Conservation (phyloP, 2,888 invertebrate species). For the Tortricodes alternella region DNA sequence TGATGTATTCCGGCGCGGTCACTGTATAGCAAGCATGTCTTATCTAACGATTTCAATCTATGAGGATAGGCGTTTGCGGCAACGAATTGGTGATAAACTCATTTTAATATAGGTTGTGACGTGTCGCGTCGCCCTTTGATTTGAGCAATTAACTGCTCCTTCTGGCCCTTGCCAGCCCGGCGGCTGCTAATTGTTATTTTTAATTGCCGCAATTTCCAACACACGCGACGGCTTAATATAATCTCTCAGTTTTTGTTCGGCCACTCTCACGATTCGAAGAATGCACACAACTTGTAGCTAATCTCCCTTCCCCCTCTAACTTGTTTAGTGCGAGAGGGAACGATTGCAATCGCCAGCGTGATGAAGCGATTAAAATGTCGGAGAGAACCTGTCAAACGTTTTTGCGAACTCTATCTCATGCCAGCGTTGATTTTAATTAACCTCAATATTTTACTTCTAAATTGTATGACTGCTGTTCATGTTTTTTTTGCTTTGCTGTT, state of each 20-base stretch:
- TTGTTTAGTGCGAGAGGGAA: background rate
- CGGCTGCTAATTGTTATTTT: slow-evolving; percentile 44
- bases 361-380: background rate
- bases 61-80: too few species aligned
- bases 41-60: too few species aligned
- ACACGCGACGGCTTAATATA: slow-evolving; percentile 49
- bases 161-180: slow-evolving; percentile 33
- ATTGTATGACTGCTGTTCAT: too few species aligned
- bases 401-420: background rate
- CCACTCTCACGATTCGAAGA: slow-evolving; percentile 36
- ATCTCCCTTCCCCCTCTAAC: background rate
- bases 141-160: too few species aligned
- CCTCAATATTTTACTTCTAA: too few species aligned
- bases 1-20: too few species aligned
- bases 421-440: background rate
- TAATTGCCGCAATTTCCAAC: slow-evolving; percentile 55
- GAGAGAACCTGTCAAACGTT: background rate
- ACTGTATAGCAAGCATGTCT: too few species aligned
- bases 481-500: too few species aligned
- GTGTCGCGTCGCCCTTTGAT: slow-evolving; percentile 31
- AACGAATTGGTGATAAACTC: background rate
- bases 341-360: background rate
- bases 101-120: background rate
- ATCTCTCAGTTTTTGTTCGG: slow-evolving; percentile 35
- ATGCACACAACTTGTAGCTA: background rate